Evolutionary conservation across 2,113 vertebrate species (phyloP).

Genomic region (Falco punctatus): DNA sequence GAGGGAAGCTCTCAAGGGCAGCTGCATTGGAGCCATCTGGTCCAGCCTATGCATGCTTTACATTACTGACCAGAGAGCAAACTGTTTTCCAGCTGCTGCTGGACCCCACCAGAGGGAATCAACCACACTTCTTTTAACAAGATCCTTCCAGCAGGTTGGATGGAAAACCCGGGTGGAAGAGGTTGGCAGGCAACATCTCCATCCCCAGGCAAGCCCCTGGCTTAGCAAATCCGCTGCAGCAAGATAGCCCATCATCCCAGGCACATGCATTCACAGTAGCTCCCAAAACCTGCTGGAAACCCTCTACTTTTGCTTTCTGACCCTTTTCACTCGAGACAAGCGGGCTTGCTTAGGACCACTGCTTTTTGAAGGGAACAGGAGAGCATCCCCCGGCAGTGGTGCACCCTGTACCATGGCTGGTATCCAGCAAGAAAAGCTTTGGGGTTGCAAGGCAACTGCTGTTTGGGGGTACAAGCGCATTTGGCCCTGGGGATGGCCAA

Average conservation of each 20-base stretch:
- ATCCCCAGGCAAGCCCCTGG: background rate
- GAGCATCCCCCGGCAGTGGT: background rate
- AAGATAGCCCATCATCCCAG: background rate
- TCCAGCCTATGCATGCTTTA: background rate
- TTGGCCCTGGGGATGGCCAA: background rate
- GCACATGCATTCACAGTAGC: background rate
- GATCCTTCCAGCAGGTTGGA: background rate
- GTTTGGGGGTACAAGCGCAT: background rate
- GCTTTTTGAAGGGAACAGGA: background rate
- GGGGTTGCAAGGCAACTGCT: background rate
- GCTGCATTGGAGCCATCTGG: background rate
- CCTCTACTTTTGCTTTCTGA: background rate
- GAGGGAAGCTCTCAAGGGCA: background rate
- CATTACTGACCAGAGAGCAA: background rate
- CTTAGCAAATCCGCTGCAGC: background rate
- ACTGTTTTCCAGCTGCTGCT: background rate
- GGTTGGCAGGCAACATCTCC: background rate
- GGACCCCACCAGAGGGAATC: background rate
- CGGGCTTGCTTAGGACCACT: background rate
- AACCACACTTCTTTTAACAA: background rate
- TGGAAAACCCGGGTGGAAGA: background rate
- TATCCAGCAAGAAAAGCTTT: background rate
- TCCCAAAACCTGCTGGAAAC: background rate
- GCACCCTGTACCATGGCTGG: fast-evolving
- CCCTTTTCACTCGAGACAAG: background rate